Base-by-base conservation (phyloP, 1,140 invertebrate genomes). In the Catajapyx aquilonaris region DNA sequence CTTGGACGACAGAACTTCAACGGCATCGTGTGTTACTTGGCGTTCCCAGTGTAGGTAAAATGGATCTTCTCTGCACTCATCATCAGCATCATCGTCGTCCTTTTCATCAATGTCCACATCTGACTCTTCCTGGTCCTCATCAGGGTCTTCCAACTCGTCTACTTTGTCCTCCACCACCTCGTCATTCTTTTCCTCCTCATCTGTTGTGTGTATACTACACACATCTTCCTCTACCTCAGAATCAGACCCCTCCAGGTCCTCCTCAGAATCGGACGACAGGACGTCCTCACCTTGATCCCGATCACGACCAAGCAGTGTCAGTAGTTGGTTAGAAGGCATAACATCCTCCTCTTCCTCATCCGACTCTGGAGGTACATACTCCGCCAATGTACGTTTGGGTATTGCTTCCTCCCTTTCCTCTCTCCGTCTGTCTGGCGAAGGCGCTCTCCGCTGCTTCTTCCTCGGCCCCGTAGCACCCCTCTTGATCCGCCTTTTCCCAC, bases 91-190 rank as follows among this genome's bases (percentile, higher is more conserved):
- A 17, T 45, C 32, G 20, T 34, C 34, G 21, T 45, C 37, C 34
- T 38, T 30, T 34, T 43, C 38, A 25, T 34, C 31, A 44, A 20
- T n/a, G 19, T 45, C 37, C 21, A 39, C 35, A 41, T 45, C 20
- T 38, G 42, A 37, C 18, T 35, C 25, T 20, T 43, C 23, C 22
- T 35, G 21, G 20, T 55, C 48, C 36, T 45, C 43, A 31, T 53
- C 47, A 46, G 48, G 49, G 41, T 55, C n/a, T 20, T 33, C 9
- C 34, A 35, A 13, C 25, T 30, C 20, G 41, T 40, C 42, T 38
- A 42, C 35, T 40, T 22, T 44, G n/a, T 35, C 25, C 10, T 41
- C 38, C 34, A 41, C 38, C 17, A 35, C 11, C 34, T 31, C 16
- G 17, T 40, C 33, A 35, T 38, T 22, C 20, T 33, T 32, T 10